Evolutionary conservation across 2,888 invertebrate genomes (phyloP).

Genomic region (Drosophila ezoana): DNA sequence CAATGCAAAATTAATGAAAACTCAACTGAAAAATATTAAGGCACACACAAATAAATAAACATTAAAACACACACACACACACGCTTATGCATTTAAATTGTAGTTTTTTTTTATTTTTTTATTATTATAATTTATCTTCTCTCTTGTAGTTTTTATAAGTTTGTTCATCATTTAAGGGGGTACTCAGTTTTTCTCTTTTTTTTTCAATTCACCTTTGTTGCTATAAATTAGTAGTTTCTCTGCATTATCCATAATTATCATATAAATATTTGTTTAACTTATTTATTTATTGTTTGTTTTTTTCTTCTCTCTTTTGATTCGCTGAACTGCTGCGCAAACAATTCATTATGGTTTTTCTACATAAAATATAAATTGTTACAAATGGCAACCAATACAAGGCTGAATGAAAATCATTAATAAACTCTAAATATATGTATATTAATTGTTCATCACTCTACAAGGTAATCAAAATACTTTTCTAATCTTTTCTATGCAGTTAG

Average conservation of each 20-base stretch:
- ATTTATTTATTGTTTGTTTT: conserved; percentile 42
- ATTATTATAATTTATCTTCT: conserved; percentile 32
- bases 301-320: conserved; percentile 41
- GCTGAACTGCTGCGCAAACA: conserved; percentile 45
- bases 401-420: conserved; percentile 9
- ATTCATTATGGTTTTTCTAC: conserved; percentile 53
- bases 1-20: conserved; percentile 76
- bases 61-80: conserved; percentile 37
- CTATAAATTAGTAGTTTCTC: conserved; percentile 58
- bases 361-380: conserved; percentile 48
- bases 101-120: conserved; percentile 41
- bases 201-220: conserved; percentile 18
- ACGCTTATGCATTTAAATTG: conserved; percentile 72
- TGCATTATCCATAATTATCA: conserved; percentile 72
- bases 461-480: background rate
- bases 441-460: background rate
- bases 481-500: conserved; percentile 1
- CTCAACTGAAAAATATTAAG: conserved; percentile 58
- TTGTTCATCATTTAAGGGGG: conserved; percentile 41
- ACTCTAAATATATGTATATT: background rate
- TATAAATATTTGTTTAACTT: conserved; percentile 76
- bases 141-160: conserved; percentile 56
- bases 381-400: conserved; percentile 40
- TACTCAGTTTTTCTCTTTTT: conserved; percentile 34
- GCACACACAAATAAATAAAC: conserved; percentile 44